phyloP scores from a whole-genome alignment of 2,888 invertebrate species.

The Epinotia nisella region DNA sequence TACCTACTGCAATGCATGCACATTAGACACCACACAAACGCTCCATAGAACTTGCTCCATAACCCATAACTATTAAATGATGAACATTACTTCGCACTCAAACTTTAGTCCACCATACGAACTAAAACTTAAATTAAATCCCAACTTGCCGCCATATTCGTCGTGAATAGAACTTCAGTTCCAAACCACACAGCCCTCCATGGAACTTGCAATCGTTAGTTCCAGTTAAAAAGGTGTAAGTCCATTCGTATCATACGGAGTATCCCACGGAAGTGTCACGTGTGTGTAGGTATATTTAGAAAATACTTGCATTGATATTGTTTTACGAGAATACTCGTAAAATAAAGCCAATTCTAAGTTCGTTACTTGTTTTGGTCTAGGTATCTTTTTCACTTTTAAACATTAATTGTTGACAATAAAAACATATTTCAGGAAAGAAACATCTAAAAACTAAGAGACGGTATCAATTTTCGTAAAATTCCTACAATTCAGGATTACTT shows the following conservation, averaged over 20 bases:
- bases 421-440: no score
- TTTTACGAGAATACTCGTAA: no score
- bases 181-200: neutral
- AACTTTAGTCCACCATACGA: constrained; percentile 10
- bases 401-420: no score
- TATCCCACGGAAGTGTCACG: no score
- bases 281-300: no score
- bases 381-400: no score
- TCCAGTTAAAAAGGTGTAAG: neutral
- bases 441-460: no score
- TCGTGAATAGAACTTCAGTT: neutral
- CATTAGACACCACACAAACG: neutral
- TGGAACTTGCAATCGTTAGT: neutral
- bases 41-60: constrained; percentile 3
- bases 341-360: no score
- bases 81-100: constrained; percentile 2
- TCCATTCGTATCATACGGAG: neutral
- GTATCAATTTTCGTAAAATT: no score
- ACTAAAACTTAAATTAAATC: constrained; percentile 16
- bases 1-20: neutral
- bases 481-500: no score
- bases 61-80: constrained; percentile 3
- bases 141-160: constrained; percentile 15
- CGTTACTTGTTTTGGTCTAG: no score
- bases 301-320: no score